Base-by-base conservation (phyloP, 1,140 invertebrate genomes). In the Cydia strobilella region DNA sequence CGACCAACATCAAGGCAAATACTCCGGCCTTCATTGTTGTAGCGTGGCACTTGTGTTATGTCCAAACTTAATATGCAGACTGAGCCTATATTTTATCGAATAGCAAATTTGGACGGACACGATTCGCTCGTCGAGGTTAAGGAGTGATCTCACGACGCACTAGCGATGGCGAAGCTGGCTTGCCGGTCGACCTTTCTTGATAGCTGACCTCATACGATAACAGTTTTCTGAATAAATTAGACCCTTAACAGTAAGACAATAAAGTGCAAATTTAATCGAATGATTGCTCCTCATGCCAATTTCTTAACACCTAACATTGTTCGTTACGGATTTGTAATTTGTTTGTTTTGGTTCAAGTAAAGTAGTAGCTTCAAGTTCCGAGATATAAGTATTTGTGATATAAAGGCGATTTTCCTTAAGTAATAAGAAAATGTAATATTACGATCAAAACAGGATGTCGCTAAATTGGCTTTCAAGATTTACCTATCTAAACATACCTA, bases 1-100 rank as follows among this genome's bases (percentile, higher is more conserved):
- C 83, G 42, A 74, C 76, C 45, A 87, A 84, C 23, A 90, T 75
- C 71, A 90, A 80, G 81, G 88, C 74, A 76, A 88, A 79, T 48
- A 78, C 66, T 54, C 66, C 79, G 31, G 79, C 51, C 84, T 86
- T 89, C 90, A 92, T 90, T 15, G 15, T 69, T 9, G 6, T 35
- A 69, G 7, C 54, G 54, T 69, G 65, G 31, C 65, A 69, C 65
- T 69, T 18, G 27, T 69, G 31, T 20, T 13, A 76, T 90, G 77
- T 75, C 74, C 73, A 51, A 39, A 69, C 62, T 66, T 54, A 48
- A 81, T 59, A 72, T 25, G 35, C 31, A 51, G 59, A 62, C 72
- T 69, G 65, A 69, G 65, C 65, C 65, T 69, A 69, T 39, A 69
- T 6, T 39, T 69, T 69, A 35, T 10, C 27, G 15, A 39, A 69